Evolutionary conservation across 2,797 vertebrate genomes (phyloP), one percentile per base, ranked within the genome.

Genomic region (Protosalanx chinensis): DNA sequence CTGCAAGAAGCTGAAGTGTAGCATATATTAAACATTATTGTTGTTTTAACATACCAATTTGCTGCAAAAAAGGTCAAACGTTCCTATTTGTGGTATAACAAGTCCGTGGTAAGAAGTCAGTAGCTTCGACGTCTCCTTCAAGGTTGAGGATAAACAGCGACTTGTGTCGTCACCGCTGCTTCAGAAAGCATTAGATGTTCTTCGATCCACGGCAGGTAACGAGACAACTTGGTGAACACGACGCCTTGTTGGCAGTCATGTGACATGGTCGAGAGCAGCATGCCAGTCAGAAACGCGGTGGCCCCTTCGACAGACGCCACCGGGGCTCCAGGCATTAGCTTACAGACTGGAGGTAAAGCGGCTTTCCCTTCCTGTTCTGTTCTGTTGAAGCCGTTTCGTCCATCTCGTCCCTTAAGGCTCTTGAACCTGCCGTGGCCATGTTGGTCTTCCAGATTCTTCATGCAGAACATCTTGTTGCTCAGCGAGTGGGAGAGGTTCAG

Each of bases 391-490:
- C 29, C 1, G 23, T 23, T 20, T 7, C 20, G 51, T 4, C 29
- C 29, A 15, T 29, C 23, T 23, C 8, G 58, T 5, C 18, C 29
- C 58, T 16, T 1, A 23, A 61, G 8, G 15, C 16, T n/a, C 18
- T 18, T 56, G 18, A 56, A n/a, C 18, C 18, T 16, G n/a, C 15
- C 16, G 51, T 56, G 18, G 23, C 23, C 59, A 15, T 29, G 13
- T 63, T 35, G 13, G 37, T 57, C 33, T 0, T 65, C 32, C 2
- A 16, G 66, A 4, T 0, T 33, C 13, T 41, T 16, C 83, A 94
- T 94, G 46, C 96, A 97, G 64, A 94, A 95, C 87, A 94, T 94
- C 73, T 96, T 95, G 67, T 95, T 97, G 0, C 91, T 95, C 72
- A 96, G 83, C 0, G 86, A 85, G 69, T 93, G 85, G 0, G 91